Base-by-base conservation (phyloP, 2,113 vertebrate species). In the Ptychochromis oligacanthus region DNA sequence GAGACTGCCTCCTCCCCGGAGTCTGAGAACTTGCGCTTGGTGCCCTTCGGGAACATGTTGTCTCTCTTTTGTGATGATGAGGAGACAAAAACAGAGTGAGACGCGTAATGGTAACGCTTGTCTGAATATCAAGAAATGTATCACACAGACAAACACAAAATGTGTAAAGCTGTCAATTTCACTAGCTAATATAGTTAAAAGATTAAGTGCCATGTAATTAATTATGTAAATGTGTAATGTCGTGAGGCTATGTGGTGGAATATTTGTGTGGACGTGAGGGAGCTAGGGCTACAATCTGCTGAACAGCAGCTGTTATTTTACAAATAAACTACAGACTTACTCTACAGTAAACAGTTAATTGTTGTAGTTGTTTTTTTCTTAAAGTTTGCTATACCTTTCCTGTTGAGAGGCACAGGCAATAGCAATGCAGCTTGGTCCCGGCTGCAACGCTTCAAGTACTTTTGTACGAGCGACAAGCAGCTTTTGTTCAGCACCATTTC, bases 1-100 rank as follows among this genome's bases (percentile, higher is more conserved):
- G 87, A 43, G 62, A 86, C 91, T 5, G 94, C 93, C 83, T 96
- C 97, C 85, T 97, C 97, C 0, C 90, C 93, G 6, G 93, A 86
- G 75, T 98, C 97, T 3, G 93, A 92, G 87, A 96, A 96, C 93
- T 98, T 99, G 90, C 98, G 97, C 92, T 99, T 99, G 57, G 96
- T 92, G 93, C 98, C 98, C 92, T 97, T 96, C 55, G 97, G 94
- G 93, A 98, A 97, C 98, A 98, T 98, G 92, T 58, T 92, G 96
- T 95, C 92, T 96, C 96, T 98, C 93, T 94, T 91, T 22, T 84
- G 93, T 74, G 88, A 67, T 14, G 87, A 57, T 36, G 89, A 65
- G 61, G 58, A 91, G 88, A 84, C 17, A 89, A 36, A 86, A 46
- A 59, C 22, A 80, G 18, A 81, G 80, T 92, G 55, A 94, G 82